phyloP scores from a whole-genome alignment of 2,797 vertebrate genomes.

The Gymnothorax javanicus region DNA sequence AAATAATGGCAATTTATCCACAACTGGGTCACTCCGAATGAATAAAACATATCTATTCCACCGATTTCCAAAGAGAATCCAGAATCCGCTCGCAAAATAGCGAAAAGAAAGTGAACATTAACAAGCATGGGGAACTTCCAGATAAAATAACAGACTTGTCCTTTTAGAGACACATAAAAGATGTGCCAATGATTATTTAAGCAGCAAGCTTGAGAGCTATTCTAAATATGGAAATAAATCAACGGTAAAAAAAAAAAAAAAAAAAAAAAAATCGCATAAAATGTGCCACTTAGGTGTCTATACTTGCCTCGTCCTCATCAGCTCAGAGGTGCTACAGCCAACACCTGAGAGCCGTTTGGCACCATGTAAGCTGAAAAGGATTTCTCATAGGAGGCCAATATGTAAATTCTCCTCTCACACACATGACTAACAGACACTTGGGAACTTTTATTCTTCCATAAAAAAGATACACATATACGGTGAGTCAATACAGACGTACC shows the following conservation, averaged over 20 bases:
- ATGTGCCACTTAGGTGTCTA: neutral
- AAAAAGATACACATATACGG: no score
- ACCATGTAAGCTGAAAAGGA: neutral
- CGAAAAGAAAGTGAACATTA: neutral
- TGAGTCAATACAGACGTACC: neutral
- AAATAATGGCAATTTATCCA: neutral
- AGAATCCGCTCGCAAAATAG: neutral
- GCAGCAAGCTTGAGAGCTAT: neutral
- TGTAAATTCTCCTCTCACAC: neutral
- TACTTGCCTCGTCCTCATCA: neutral
- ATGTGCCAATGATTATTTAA: neutral
- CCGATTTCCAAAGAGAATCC: neutral
- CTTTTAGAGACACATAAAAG: neutral
- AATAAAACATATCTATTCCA: neutral
- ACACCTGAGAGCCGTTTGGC: neutral
- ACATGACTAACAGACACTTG: neutral
- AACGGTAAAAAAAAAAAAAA: neutral
- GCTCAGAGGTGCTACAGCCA: neutral
- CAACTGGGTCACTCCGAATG: neutral
- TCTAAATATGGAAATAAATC: neutral
- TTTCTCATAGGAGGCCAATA: neutral
- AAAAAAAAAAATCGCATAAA: neutral
- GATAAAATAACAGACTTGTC: neutral
- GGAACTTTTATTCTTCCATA: no score
- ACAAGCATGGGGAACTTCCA: neutral